Conservation (phyloP, 2,797 vertebrate species). For the Zenarchopterus dispar region DNA sequence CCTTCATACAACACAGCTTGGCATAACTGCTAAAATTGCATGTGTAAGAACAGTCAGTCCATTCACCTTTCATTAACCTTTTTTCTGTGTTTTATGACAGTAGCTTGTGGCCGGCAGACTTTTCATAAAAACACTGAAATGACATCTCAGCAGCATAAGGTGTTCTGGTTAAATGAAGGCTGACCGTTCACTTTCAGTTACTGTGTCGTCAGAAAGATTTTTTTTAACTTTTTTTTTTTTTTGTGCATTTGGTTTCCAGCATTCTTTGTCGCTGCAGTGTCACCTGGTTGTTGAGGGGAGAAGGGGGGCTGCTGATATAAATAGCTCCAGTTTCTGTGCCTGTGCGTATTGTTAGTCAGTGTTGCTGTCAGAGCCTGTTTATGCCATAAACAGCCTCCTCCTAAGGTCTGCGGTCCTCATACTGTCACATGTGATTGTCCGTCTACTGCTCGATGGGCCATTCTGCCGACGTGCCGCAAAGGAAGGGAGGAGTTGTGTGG, state of each 20-base stretch:
- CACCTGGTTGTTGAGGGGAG: constrained; percentile 61
- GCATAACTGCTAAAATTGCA: constrained; percentile 55
- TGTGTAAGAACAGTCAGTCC: constrained; percentile 36
- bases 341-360: constrained; percentile 75
- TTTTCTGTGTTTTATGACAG: constrained; percentile 59
- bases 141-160: constrained; percentile 35
- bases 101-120: constrained; percentile 11
- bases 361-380: constrained; percentile 80
- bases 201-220: constrained; percentile 62
- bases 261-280: constrained; percentile 65
- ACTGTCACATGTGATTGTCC: constrained; percentile 79
- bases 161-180: constrained; percentile 48
- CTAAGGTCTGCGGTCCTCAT: constrained; percentile 74
- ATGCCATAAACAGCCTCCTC: constrained; percentile 74
- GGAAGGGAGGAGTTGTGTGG: constrained; percentile 47
- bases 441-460: constrained; percentile 66
- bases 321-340: constrained; percentile 73
- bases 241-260: constrained; percentile 50
- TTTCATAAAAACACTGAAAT: constrained; percentile 30
- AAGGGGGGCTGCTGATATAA: constrained; percentile 62
- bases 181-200: constrained; percentile 53
- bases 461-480: constrained; percentile 57
- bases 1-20: constrained; percentile 50
- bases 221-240: constrained; percentile 59
- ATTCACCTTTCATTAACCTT: constrained; percentile 72